phyloP scores from a whole-genome alignment of 2,113 vertebrate species.

The Apaloderma vittatum region DNA sequence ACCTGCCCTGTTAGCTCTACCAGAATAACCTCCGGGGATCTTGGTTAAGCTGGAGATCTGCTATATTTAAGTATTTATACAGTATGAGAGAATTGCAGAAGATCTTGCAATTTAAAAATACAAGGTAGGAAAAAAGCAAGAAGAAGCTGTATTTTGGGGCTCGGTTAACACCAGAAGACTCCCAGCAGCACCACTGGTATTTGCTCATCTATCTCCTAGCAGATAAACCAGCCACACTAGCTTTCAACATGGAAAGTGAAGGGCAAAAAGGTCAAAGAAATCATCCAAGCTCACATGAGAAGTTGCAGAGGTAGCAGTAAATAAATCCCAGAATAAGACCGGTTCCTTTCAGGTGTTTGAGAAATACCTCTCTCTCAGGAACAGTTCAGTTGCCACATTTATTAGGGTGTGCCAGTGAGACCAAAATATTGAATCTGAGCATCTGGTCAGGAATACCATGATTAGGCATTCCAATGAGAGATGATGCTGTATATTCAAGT shows the following conservation, averaged over 20 bases:
- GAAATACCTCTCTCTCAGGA: not conserved
- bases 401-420: not conserved
- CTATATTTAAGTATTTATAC: not conserved
- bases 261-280: not conserved
- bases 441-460: not conserved
- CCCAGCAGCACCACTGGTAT: not conserved
- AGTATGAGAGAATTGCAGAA: not conserved
- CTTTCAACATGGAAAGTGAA: not conserved
- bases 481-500: not conserved
- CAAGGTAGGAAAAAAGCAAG: not conserved
- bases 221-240: not conserved
- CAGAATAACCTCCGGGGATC: not conserved
- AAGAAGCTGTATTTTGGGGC: not conserved
- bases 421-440: not conserved
- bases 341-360: not conserved
- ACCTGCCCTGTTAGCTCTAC: not conserved
- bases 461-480: not conserved
- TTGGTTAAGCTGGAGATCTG: not conserved
- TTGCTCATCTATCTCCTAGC: not conserved
- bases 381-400: not conserved
- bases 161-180: not conserved
- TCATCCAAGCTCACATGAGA: not conserved
- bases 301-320: not conserved
- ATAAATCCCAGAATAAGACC: not conserved
- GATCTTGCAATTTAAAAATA: not conserved